phyloP scores from a whole-genome alignment of 2,888 invertebrate genomes.

The Cabera pusaria region DNA sequence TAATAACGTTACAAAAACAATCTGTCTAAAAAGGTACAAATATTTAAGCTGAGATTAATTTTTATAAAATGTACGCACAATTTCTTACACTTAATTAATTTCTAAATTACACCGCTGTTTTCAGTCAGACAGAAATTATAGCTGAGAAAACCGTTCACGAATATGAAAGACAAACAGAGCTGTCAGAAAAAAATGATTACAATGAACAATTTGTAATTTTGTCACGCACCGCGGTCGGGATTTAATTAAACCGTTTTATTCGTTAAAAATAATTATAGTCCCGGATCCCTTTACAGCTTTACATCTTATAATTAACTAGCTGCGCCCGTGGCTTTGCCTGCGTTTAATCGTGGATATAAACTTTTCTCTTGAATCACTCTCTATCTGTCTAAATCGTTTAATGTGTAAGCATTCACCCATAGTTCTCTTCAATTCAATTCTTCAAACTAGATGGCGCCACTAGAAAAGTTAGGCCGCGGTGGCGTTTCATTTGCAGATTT shows the following conservation, averaged over 20 bases:
- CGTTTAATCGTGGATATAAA: no score
- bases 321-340: no score
- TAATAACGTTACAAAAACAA: slow-evolving; percentile 9
- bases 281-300: no score
- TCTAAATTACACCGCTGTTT: slow-evolving; percentile 24
- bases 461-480: no score
- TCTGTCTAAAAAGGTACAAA: slow-evolving; percentile 1
- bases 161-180: slow-evolving; percentile 45
- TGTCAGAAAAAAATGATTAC: slow-evolving; percentile 43
- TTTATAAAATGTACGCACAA: slow-evolving; percentile 4
- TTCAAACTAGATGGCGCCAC: no score
- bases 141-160: slow-evolving; percentile 24
- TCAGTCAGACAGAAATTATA: slow-evolving; percentile 20
- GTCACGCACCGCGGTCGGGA: slow-evolving; percentile 38
- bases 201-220: slow-evolving; percentile 36
- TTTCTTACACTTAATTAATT: slow-evolving; percentile 24
- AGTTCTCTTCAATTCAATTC: no score
- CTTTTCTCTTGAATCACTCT: no score
- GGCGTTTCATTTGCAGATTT: no score
- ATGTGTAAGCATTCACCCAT: no score
- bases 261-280: slow-evolving; percentile 27
- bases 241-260: slow-evolving; percentile 40
- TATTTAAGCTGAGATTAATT: slow-evolving; percentile 7
- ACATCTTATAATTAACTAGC: no score
- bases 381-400: no score